Percentiles rank a stretch among this genome's conserved stretches.
phyloP scores from a whole-genome alignment of 2,888 invertebrate genomes.

The Macrostomum cliftonense region DNA sequence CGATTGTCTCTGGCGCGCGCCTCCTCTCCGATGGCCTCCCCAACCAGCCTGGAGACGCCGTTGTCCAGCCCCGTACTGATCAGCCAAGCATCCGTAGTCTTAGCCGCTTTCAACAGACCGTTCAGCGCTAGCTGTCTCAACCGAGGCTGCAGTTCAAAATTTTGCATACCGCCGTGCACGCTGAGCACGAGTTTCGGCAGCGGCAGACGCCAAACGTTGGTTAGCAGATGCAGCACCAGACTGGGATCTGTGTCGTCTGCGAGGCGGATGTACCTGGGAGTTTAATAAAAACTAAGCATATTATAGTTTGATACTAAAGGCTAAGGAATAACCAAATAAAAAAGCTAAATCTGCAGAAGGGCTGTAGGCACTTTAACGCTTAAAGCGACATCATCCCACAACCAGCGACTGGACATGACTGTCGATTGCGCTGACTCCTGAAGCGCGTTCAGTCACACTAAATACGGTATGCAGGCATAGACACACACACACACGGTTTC shows the following conservation, averaged over 20 bases:
- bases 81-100: slow-evolving; percentile 94
- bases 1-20: slow-evolving; percentile 48
- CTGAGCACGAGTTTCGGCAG: slow-evolving; percentile 88
- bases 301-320: no score
- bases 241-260: slow-evolving; percentile 85
- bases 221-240: slow-evolving; percentile 58
- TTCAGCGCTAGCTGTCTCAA: slow-evolving; percentile 79
- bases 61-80: slow-evolving; percentile 53
- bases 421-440: no score
- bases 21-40: slow-evolving; percentile 60
- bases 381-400: no score
- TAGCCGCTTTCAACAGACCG: slow-evolving; percentile 82
- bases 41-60: slow-evolving; percentile 54
- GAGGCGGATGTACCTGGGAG: slow-evolving; percentile 65
- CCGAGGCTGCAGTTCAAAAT: slow-evolving; percentile 87
- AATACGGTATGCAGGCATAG: no score
- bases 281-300: no score
- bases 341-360: no score
- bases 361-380: no score
- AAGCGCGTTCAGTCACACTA: no score
- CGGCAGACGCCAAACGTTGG: slow-evolving; percentile 59
- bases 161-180: slow-evolving; percentile 87
- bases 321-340: no score
- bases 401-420: no score
- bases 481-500: no score